Evolutionary conservation across 2,113 vertebrate genomes (phyloP).

Genomic region (Hippocampus mohnikei): DNA sequence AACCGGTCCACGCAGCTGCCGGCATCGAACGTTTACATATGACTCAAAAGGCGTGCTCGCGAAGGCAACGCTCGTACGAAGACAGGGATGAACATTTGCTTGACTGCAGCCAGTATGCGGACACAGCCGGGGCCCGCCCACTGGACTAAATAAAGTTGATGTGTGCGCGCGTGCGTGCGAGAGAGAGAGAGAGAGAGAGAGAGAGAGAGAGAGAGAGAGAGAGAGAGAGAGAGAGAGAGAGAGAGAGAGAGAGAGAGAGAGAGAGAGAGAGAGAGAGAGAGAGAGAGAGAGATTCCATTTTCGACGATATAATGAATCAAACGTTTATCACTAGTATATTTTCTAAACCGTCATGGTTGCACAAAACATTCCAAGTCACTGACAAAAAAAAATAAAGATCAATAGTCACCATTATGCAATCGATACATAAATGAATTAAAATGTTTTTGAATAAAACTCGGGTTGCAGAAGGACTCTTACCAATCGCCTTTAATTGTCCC

Average conservation of each 20-base stretch:
- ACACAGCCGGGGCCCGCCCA: constrained; percentile 47
- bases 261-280: background rate
- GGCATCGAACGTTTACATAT: constrained; percentile 16
- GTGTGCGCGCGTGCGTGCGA: background rate
- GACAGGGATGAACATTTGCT: constrained; percentile 31
- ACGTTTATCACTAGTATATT: too few species aligned
- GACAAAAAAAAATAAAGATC: too few species aligned
- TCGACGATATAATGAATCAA: too few species aligned
- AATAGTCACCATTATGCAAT: too few species aligned
- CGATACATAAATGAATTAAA: too few species aligned
- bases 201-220: background rate
- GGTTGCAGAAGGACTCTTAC: too few species aligned
- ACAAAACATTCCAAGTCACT: too few species aligned
- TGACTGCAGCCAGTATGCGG: constrained; percentile 20
- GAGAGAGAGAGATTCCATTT: background rate
- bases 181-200: too few species aligned
- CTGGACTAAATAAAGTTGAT: constrained; percentile 20
- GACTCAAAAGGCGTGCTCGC: constrained; percentile 1
- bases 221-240: background rate
- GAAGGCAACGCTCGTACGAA: constrained; percentile 3
- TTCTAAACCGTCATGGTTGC: too few species aligned
- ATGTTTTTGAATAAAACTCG: too few species aligned
- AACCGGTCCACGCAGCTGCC: background rate
- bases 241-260: too few species aligned
- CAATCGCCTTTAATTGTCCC: too few species aligned